Evolutionary conservation across 2,888 invertebrate species (phyloP).

Genomic region (Synanthedon myopaeformis): DNA sequence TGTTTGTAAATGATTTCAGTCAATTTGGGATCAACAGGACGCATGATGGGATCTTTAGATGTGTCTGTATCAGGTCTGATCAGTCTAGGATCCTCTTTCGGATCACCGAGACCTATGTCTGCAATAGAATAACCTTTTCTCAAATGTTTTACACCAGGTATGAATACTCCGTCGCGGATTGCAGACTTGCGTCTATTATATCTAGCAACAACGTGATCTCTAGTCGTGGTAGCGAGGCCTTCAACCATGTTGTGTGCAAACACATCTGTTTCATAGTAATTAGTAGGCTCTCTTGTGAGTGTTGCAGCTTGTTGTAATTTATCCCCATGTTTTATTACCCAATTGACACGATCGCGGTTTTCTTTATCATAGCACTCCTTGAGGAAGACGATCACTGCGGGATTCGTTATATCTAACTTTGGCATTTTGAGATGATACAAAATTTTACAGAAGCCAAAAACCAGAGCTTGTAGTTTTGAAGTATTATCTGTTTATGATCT

Average conservation of each 20-base stretch:
- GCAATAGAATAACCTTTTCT: constrained; percentile 26
- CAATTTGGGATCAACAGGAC: constrained; percentile 25
- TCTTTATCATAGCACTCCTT: constrained; percentile 36
- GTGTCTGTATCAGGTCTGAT: constrained; percentile 21
- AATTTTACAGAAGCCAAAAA: constrained; percentile 1
- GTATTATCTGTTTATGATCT: neutral
- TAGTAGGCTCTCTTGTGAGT: constrained; percentile 25
- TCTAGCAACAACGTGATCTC: constrained; percentile 26
- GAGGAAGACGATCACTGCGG: constrained; percentile 30
- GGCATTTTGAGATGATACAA: constrained; percentile 20
- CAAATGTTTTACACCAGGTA: constrained; percentile 24
- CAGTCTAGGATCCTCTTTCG: constrained; percentile 27
- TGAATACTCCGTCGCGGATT: constrained; percentile 21
- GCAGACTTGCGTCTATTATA: constrained; percentile 22
- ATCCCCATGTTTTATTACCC: constrained; percentile 26
- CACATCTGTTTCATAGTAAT: constrained; percentile 33
- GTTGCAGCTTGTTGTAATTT: constrained; percentile 30
- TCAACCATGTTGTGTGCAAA: constrained; percentile 25
- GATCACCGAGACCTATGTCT: constrained; percentile 28
- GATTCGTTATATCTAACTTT: constrained; percentile 29
- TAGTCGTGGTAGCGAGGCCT: constrained; percentile 26
- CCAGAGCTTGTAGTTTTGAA: constrained; percentile 1
- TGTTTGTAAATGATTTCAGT: constrained; percentile 23
- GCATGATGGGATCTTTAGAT: constrained; percentile 29
- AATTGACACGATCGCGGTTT: constrained; percentile 27